Percentiles rank a stretch among this genome's conserved stretches.
Conservation (phyloP, 2,888 invertebrate genomes). For the Dasypolia templi region DNA sequence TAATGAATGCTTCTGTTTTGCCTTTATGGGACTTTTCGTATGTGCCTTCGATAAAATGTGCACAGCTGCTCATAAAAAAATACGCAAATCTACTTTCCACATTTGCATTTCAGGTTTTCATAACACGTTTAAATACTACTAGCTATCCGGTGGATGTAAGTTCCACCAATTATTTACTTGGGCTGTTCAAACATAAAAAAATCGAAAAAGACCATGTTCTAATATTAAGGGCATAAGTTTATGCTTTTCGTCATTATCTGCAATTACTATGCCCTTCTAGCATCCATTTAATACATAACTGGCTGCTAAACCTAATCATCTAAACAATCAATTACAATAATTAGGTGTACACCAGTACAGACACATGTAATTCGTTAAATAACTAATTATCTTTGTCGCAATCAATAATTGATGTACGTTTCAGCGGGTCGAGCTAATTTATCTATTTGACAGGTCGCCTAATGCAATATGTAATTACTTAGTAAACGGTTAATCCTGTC, state of each 20-base stretch:
- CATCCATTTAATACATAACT: neutral
- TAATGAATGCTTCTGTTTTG: too few relatives aligned
- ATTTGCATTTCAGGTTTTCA: too few relatives aligned
- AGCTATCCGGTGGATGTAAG: too few relatives aligned
- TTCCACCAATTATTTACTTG: too few relatives aligned
- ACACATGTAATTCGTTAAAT: slow-evolving; percentile 57
- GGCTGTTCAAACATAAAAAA: too few relatives aligned
- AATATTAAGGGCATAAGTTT: neutral
- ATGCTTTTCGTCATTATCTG: neutral
- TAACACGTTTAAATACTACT: too few relatives aligned
- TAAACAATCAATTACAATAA: slow-evolving; percentile 54
- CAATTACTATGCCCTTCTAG: neutral
- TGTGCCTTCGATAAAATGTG: too few relatives aligned
- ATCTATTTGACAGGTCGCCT: slow-evolving; percentile 61
- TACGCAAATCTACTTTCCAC: too few relatives aligned
- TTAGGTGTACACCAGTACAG: slow-evolving; percentile 32
- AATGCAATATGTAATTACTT: slow-evolving; percentile 61
- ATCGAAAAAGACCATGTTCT: too few relatives aligned
- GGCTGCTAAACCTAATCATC: slow-evolving; percentile 27
- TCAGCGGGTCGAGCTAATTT: slow-evolving; percentile 55
- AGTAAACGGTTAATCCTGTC: slow-evolving; percentile 49
- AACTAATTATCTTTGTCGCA: slow-evolving; percentile 62
- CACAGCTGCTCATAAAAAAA: too few relatives aligned
- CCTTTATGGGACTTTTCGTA: too few relatives aligned
- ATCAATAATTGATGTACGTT: slow-evolving; percentile 62